phyloP scores from a whole-genome alignment of 2,797 vertebrate species.

The Ctenochaetus hawaiiensis region DNA sequence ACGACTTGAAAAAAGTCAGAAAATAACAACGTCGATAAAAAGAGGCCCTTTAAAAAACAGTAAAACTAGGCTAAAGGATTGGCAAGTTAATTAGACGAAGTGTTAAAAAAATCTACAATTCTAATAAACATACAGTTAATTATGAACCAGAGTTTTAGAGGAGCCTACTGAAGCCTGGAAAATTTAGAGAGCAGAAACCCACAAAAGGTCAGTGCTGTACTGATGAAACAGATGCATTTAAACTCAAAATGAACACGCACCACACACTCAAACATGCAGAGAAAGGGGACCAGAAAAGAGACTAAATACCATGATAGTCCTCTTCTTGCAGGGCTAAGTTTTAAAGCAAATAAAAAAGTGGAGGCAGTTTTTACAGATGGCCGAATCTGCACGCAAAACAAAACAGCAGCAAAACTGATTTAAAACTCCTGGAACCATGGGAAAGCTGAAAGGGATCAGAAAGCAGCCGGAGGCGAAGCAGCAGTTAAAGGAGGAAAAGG shows the following conservation, averaged over 20 bases:
- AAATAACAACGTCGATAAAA: neutral
- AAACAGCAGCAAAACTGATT: slow-evolving; percentile 23
- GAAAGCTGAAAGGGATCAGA: slow-evolving; percentile 38
- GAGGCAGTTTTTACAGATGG: slow-evolving; percentile 28
- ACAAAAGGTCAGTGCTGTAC: neutral
- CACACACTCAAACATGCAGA: neutral
- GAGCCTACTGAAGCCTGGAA: neutral
- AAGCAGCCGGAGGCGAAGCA: slow-evolving; percentile 30
- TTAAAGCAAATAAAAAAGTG: slow-evolving; percentile 1
- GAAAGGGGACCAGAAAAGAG: neutral
- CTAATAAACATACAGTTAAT: neutral
- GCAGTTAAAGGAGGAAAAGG: slow-evolving; percentile 8
- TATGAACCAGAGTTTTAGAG: neutral
- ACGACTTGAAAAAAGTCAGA: neutral
- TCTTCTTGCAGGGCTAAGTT: neutral
- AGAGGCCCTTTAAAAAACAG: neutral
- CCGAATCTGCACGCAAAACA: slow-evolving; percentile 31
- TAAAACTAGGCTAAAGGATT: neutral
- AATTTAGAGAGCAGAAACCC: neutral
- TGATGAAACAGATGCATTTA: neutral
- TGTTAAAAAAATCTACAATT: neutral
- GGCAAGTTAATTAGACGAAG: neutral
- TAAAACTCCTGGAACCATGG: slow-evolving; percentile 29
- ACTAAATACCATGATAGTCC: neutral
- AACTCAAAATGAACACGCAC: slow-evolving; percentile 6